Percentiles rank a stretch among this genome's conserved stretches.
Conservation (phyloP, 2,888 invertebrate species). For the Anthrax anthrax region DNA sequence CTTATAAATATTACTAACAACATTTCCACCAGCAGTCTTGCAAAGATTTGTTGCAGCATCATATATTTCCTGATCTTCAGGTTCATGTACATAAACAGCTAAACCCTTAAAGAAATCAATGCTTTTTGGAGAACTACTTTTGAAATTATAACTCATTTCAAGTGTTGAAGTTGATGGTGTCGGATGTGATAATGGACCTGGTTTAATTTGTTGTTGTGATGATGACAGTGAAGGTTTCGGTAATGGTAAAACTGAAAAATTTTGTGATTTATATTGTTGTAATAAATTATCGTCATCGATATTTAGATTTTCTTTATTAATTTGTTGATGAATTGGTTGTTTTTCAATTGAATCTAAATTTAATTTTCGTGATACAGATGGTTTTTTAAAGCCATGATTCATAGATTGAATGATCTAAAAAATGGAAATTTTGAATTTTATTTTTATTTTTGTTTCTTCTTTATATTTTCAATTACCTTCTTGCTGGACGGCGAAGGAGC, state of each 20-base stretch:
- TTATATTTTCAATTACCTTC: slow-evolving; percentile 30
- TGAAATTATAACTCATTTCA: no score
- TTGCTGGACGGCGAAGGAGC: slow-evolving; percentile 47
- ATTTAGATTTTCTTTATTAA: background rate
- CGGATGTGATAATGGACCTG: background rate
- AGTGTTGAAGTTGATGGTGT: background rate
- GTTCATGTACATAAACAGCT: slow-evolving; percentile 32
- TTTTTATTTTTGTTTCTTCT: no score
- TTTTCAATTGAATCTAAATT: background rate
- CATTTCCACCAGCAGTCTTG: slow-evolving; percentile 38
- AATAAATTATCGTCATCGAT: slow-evolving; percentile 20
- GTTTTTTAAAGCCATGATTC: slow-evolving; percentile 32
- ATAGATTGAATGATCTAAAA: slow-evolving; percentile 25
- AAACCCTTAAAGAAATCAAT: slow-evolving; percentile 21
- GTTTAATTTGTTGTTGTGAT: slow-evolving; percentile 4
- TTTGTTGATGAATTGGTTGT: background rate
- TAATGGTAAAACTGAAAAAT: slow-evolving; percentile 21
- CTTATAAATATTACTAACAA: slow-evolving; percentile 35
- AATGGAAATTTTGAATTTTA: background rate
- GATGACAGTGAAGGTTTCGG: slow-evolving; percentile 26
- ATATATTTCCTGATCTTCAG: slow-evolving; percentile 33
- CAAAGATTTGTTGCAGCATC: no score
- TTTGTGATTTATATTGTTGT: slow-evolving; percentile 26
- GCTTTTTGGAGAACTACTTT: background rate
- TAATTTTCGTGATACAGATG: slow-evolving; percentile 24